Base-by-base conservation (phyloP, 2,113 vertebrate genomes). In the Perca fluviatilis region DNA sequence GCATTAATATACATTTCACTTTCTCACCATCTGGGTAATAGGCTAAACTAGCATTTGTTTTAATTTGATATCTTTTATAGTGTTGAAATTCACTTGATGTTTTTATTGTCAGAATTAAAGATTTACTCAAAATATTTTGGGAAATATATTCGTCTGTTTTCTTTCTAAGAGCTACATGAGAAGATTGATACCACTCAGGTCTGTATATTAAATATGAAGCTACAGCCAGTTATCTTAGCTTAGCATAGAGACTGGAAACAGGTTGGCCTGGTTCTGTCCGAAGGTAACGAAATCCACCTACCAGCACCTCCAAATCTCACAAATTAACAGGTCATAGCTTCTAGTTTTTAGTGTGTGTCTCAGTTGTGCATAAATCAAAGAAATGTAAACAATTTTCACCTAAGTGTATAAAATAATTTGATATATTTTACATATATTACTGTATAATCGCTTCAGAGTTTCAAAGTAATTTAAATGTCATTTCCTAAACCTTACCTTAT, bases 11-110 rank as follows among this genome's bases (percentile, higher is more conserved):
- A 12, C 3, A 73, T 61, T 33, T 49, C 27, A 23, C 27, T 71
- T 43, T 70, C 19, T 18, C 15, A 21, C 4, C 5, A 21, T 27
- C 30, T 51, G 27, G 46, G 18, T 66, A 49, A 75, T 1, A 58
- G 23, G 23, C 15, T 16, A 76, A 36, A 10, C 46, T 64, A 19
- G 7, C 25, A 27, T 85, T 80, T 60, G 27, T 46, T 66, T 60
- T 27, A 57, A 21, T 16, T 40, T 4, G 21, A 62, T 60, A 63
- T 43, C 16, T 49, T 56, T 67, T 36, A 54, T 51, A 30, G 5
- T 40, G 62, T 21, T 36, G 27, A 80, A 80, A 46, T 53, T 71
- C 30, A 36, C 58, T n/a, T 60, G 10, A 43, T 54, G 10, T 14
- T 64, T 56, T 65, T 30, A 18, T 25, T 76, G 4, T 62, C 18